phyloP scores from a whole-genome alignment of 2,888 invertebrate species.

The Pyrrhia umbra region DNA sequence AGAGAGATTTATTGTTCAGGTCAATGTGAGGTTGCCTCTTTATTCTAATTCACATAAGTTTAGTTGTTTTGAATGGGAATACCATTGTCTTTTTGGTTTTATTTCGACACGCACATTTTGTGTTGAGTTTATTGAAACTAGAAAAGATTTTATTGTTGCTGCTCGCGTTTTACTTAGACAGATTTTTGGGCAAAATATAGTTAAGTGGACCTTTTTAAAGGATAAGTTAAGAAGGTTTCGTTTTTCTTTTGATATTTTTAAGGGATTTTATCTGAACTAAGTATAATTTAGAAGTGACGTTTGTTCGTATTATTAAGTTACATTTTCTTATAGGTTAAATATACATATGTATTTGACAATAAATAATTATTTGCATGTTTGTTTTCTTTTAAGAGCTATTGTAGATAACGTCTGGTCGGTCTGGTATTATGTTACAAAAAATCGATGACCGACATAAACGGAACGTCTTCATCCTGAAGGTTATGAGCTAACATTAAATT shows the following conservation, averaged over 20 bases:
- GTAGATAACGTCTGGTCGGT: no score
- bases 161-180: conserved; percentile 1
- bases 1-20: conserved; percentile 57
- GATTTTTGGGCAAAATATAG: conserved; percentile 10
- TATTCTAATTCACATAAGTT: conserved; percentile 59
- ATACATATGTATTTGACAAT: no score
- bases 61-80: conserved; percentile 44
- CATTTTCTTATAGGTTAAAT: not conserved
- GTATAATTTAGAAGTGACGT: not conserved
- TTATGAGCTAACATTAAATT: not conserved
- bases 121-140: conserved; percentile 41
- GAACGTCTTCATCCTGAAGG: not conserved
- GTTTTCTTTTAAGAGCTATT: no score
- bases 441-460: not conserved
- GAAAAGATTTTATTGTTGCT: conserved; percentile 20
- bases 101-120: conserved; percentile 36
- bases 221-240: conserved; percentile 1
- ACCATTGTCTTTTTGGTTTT: conserved; percentile 45
- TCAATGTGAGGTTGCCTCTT: conserved; percentile 47
- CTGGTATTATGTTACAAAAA: not conserved
- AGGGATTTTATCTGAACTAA: not conserved
- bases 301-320: not conserved
- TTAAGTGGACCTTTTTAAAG: not conserved
- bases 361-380: no score
- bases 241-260: not conserved